Evolutionary conservation across 2,797 vertebrate genomes (phyloP).

Genomic region (Gallinago solitaria): DNA sequence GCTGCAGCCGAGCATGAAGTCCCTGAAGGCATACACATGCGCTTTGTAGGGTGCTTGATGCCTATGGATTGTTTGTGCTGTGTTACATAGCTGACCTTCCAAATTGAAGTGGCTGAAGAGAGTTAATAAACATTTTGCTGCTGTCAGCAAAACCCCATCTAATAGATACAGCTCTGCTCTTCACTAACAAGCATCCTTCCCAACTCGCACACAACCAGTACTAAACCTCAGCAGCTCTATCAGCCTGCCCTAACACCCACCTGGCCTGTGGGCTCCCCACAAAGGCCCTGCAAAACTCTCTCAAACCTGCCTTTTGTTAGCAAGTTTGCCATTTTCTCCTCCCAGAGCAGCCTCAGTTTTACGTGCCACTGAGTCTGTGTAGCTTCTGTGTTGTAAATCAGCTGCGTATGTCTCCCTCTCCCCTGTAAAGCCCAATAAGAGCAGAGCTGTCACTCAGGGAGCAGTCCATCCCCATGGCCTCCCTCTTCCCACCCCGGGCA

Average conservation of each 20-base stretch:
- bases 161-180: neutral
- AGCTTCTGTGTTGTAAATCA: neutral
- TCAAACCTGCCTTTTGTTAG: neutral
- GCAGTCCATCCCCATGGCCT: neutral
- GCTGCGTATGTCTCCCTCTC: fast-evolving
- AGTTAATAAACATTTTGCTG: neutral
- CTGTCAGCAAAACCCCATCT: neutral
- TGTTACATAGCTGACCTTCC: no score
- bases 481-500: neutral
- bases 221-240: neutral
- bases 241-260: neutral
- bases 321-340: neutral
- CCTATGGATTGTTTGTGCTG: neutral
- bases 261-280: neutral
- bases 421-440: neutral
- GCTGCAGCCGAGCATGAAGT: neutral
- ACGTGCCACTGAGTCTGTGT: neutral
- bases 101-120: neutral
- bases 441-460: neutral
- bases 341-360: neutral
- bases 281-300: neutral
- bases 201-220: neutral
- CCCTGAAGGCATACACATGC: neutral
- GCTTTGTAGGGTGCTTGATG: neutral
- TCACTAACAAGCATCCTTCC: neutral